Base-by-base conservation (phyloP, 2,797 vertebrate species). In the Carduelis carduelis region DNA sequence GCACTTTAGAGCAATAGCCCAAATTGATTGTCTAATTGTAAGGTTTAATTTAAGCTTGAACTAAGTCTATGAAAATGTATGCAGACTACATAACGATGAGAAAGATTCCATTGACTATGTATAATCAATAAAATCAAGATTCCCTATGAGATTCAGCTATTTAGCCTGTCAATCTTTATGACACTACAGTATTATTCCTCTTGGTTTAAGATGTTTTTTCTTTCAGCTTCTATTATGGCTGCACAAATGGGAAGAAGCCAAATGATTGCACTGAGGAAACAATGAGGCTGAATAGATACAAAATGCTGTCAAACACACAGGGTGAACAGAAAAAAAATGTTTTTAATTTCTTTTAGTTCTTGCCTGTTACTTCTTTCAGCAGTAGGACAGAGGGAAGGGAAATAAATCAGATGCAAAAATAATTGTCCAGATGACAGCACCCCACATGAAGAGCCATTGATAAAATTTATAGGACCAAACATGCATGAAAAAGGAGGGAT, bases 321-420 rank as follows among this genome's bases (percentile, higher is more conserved):
- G 69, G 52, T 65, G 49, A 94, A 80, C 50, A 91, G 69, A 76
- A 90, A 95, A 96, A 87, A 95, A 66, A 96, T 32, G 72, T 8
- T 26, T 96, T 95, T 90, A 95, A 92, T 97, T 93, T 96, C 87
- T 83, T 89, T 83, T 46, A 86, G 71, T 75, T 95, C 61, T 94
- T 89, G 77, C 78, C 66, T 93, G 34, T 53, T 89, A 88, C 81
- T 89, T 92, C 68, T 93, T 72, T 70, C 76, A 95, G 89, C 92
- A 83, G 44, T 65, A 46, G 39, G 68, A 69, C 24, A 55, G 44
- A 70, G 37, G 24, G 34, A 72, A 84, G 15, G 59, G 65, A 91
- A 89, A 91, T 78, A 86, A 87, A 94, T 80, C 55, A 80, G 47
- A 89, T 20, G 70, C 9, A 52, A 84, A 69, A 63, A 53, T 44